A percentile compares a stretch with the other conserved stretches of the same genome.
phyloP scores from a whole-genome alignment of 2,113 vertebrate species.

The Colinus virginianus region DNA sequence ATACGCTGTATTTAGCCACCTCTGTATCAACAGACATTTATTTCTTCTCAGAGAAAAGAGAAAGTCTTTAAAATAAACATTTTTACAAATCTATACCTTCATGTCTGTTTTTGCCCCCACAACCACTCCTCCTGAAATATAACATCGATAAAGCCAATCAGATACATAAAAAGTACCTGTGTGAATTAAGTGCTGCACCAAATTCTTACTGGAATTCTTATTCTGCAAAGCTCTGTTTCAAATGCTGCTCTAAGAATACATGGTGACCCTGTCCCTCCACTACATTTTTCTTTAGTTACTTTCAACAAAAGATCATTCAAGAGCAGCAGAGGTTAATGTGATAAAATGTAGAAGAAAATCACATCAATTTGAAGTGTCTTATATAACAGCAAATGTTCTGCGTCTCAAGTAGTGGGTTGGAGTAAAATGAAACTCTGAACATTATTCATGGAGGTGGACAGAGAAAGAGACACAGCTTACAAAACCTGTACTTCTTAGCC shows the following conservation, averaged over 20 bases:
- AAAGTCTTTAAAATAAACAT: not conserved
- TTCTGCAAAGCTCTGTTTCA: not conserved
- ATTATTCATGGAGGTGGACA: conserved; percentile 54
- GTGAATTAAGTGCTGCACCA: not conserved
- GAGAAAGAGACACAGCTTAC: not conserved
- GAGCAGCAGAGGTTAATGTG: conserved; percentile 3
- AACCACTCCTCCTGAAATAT: not conserved
- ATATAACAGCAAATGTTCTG: conserved; percentile 48
- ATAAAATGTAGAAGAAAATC: conserved; percentile 36
- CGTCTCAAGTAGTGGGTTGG: conserved; percentile 40
- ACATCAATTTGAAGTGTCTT: conserved; percentile 31
- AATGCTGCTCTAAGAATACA: not conserved
- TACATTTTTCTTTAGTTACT: not conserved
- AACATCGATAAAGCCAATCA: not conserved
- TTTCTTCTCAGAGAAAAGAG: not conserved
- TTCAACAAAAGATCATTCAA: not conserved
- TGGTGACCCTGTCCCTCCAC: not conserved
- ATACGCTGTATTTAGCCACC: not conserved
- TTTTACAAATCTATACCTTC: not conserved
- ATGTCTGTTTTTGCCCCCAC: not conserved
- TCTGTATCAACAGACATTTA: not conserved
- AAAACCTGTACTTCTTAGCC: conserved; percentile 4
- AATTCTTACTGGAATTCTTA: not conserved
- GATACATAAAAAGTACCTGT: not conserved
- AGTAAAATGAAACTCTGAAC: conserved; percentile 45